phyloP scores from a whole-genome alignment of 2,888 invertebrate genomes.

The Pterostichus niger region DNA sequence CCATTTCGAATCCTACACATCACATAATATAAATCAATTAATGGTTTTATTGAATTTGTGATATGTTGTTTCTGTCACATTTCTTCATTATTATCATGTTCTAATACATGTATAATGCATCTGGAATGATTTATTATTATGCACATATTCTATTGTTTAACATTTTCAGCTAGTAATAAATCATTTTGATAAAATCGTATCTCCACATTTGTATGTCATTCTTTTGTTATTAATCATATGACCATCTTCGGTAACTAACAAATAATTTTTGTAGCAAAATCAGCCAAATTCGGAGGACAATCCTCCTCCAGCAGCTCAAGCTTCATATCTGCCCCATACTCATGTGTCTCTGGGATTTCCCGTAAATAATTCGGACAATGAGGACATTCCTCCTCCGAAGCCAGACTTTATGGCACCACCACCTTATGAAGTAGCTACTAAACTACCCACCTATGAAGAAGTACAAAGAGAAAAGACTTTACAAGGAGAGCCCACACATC shows the following conservation, averaged over 20 bases:
- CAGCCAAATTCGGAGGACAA: slow-evolving; percentile 52
- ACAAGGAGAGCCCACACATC: slow-evolving; percentile 82
- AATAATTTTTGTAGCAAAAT: slow-evolving; percentile 41
- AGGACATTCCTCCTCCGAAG: slow-evolving; percentile 89
- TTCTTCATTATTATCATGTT: background rate
- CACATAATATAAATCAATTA: slow-evolving; percentile 33
- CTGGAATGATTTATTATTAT: background rate
- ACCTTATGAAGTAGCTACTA: slow-evolving; percentile 91
- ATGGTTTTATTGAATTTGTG: slow-evolving; percentile 2
- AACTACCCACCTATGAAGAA: slow-evolving; percentile 94
- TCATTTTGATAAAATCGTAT: slow-evolving; percentile 12
- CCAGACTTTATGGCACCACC: slow-evolving; percentile 93
- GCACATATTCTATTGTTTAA: slow-evolving; percentile 6
- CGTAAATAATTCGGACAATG: slow-evolving; percentile 70
- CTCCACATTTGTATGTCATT: background rate
- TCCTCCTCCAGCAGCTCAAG: slow-evolving; percentile 60
- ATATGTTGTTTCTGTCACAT: background rate
- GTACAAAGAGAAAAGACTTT: slow-evolving; percentile 92
- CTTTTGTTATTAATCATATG: slow-evolving; percentile 14
- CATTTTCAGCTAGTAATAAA: slow-evolving; percentile 1
- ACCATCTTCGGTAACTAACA: background rate
- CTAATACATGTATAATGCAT: background rate
- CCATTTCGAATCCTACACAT: background rate
- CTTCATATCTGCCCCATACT: slow-evolving; percentile 24
- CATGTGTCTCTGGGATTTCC: background rate